Base-by-base conservation (phyloP, 1,140 invertebrate species). In the Tetramorium alpestre region DNA sequence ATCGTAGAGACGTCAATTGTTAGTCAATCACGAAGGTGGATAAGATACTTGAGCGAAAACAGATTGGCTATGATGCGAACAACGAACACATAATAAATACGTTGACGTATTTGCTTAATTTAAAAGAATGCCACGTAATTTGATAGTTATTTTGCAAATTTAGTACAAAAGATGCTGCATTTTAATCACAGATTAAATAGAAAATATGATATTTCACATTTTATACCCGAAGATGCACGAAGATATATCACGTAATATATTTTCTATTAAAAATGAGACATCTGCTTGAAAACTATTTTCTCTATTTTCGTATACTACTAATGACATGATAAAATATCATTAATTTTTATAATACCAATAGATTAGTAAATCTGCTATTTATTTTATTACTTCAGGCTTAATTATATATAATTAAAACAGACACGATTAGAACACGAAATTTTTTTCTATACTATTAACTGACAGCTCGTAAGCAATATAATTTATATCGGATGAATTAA, bases 21-120 rank as follows among this genome's bases (percentile, higher is more conserved):
- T 73, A 47, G 41, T 84, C 67, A 84, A 62, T 84, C 69, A 16
- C 13, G 69, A 73, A 75, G 58, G 13, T 22, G 8, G 18, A 73
- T 54, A 1, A 41, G 54, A 18, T 28, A 28, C 28, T 73, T 38
- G n/a, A 60, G 80, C 25, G 25, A 84, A 73, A 47, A 75, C 25
- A 82, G 56, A 73, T 73, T 72, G 25, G 16, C 44, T 41, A 82
- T 22, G 28, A 22, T 62, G 18, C 33, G 33, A 28, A 51, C 7
- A 38, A 64, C 11, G 28, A 16, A 72, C 11, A 25, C 28, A 22
- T 38, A 62, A 44, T 25, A 22, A 77, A 77, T 22, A 41, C 33
- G 11, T 56, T 38, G 44, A 38, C 7, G 1, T 60, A 47, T 8
- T 33, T 38, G 41, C 18, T n/a, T 44, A 47, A 60, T 28, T 47